These are phyloP conservation scores for Phyllopteryx taeniolatus DNA, from an alignment of 2,113 vertebrate species.

Conservation along the genomic window DNA sequence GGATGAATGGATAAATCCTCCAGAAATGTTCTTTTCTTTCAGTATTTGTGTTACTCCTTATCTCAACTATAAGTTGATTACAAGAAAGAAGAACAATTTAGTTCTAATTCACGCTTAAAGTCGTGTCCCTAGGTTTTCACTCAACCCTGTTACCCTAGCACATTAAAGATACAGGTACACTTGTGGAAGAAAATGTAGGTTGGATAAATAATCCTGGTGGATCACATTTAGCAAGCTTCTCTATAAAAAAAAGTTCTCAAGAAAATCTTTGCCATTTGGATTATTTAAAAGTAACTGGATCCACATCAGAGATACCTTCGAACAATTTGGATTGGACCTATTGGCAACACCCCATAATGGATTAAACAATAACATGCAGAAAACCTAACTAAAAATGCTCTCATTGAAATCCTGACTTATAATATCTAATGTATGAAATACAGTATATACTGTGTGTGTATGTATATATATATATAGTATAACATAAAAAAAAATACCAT, in stretches of 20 bases:
- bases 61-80: too few relatives aligned
- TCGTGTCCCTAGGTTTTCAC: too few relatives aligned
- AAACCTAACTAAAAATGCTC: not conserved
- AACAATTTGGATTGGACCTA: not conserved
- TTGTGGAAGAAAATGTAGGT: not conserved
- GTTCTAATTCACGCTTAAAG: too few relatives aligned
- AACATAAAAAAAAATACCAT: too few relatives aligned
- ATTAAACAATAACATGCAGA: not conserved
- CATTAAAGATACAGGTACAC: not conserved
- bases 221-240: slow-evolving; percentile 10
- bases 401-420: not conserved
- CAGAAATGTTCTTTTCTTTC: too few relatives aligned
- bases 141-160: too few relatives aligned
- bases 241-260: slow-evolving; percentile 5
- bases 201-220: slow-evolving; percentile 3
- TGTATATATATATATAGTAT: too few relatives aligned
- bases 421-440: not conserved
- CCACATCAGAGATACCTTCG: not conserved
- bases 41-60: too few relatives aligned
- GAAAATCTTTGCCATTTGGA: slow-evolving; percentile 19
- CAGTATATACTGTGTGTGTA: too few relatives aligned
- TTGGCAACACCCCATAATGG: not conserved
- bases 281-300: slow-evolving; percentile 6
- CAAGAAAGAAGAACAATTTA: too few relatives aligned
- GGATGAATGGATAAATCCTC: too few relatives aligned